A percentile compares a stretch with the other conserved stretches of the same genome.
These are phyloP conservation scores for Sisor rabdophorus DNA, from an alignment of 2,113 vertebrate genomes.

Conservation along the genomic window DNA sequence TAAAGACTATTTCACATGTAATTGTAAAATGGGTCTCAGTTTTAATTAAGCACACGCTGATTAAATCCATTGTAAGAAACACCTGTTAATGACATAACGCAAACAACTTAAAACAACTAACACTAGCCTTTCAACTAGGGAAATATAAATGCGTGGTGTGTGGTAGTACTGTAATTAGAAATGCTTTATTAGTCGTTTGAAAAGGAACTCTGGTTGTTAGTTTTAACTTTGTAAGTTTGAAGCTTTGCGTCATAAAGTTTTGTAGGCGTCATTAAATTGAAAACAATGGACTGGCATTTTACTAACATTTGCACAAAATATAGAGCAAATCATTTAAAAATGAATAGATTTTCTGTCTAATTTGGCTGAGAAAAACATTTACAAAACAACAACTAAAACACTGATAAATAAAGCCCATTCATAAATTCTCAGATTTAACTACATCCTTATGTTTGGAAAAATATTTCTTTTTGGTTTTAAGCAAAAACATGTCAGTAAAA, in stretches of 20 bases:
- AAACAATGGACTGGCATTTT: background rate
- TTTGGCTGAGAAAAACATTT: background rate
- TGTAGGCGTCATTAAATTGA: background rate
- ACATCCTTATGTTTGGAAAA: background rate
- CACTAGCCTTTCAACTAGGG: background rate
- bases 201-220: background rate
- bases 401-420: constrained; percentile 13
- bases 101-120: background rate
- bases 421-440: background rate
- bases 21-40: too few relatives aligned
- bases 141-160: background rate
- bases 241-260: background rate
- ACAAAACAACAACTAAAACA: background rate
- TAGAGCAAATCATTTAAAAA: background rate
- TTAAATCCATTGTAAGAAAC: background rate
- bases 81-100: too few relatives aligned
- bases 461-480: background rate
- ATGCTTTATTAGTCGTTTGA: background rate
- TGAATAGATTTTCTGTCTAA: background rate
- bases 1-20: too few relatives aligned
- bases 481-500: background rate
- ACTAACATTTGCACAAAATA: background rate
- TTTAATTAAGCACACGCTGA: background rate
- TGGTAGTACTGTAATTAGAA: background rate
- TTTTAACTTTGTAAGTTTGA: background rate